Conservation (phyloP, 2,888 invertebrate species). For the Lasioglossum morio region DNA sequence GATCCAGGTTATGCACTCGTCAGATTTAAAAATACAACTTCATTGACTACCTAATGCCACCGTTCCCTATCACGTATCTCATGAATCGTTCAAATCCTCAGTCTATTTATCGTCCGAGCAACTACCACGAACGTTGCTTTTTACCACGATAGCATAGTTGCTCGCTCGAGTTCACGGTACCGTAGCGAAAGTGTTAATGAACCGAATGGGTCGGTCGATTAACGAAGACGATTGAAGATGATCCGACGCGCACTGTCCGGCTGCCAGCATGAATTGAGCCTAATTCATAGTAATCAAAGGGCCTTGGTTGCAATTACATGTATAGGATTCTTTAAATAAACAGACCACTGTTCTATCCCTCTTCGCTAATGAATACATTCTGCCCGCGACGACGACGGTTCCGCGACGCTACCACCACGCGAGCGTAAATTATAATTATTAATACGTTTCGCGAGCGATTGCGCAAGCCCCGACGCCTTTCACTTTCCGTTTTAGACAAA, state of each 20-base stretch:
- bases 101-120: not conserved
- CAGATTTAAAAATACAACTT: not conserved
- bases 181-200: slow-evolving; percentile 6
- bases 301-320: not conserved
- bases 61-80: not conserved
- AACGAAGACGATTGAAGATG: slow-evolving; percentile 11
- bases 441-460: slow-evolving; percentile 29
- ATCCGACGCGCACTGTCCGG: not conserved
- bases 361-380: not conserved
- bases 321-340: not conserved
- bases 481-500: slow-evolving; percentile 56
- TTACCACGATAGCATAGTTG: not conserved
- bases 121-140: not conserved
- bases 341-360: not conserved
- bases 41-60: slow-evolving; percentile 1
- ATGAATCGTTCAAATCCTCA: not conserved
- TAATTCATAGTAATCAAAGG: not conserved
- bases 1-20: not conserved
- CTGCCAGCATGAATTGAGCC: not conserved
- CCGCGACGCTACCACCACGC: not conserved
- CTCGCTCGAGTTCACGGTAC: not conserved
- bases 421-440: slow-evolving; percentile 29
- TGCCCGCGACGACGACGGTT: slow-evolving; percentile 7
- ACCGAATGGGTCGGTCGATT: not conserved
- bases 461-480: slow-evolving; percentile 42